phyloP scores from a whole-genome alignment of 2,888 invertebrate species.

The Phengaris arion region DNA sequence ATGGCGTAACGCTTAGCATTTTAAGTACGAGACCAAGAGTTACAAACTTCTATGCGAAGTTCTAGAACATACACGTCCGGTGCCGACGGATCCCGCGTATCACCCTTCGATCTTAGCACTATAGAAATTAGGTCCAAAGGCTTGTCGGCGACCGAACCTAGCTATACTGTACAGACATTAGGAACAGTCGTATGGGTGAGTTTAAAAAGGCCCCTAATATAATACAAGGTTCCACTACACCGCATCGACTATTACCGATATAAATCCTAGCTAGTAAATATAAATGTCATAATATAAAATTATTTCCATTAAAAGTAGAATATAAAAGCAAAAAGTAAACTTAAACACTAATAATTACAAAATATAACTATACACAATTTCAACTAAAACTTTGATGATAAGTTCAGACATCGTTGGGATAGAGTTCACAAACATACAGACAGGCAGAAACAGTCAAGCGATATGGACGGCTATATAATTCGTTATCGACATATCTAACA shows the following conservation, averaged over 20 bases:
- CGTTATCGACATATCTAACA: conserved; percentile 9
- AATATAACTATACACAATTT: conserved; percentile 12
- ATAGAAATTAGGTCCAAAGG: neutral
- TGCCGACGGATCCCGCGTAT: neutral
- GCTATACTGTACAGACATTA: neutral
- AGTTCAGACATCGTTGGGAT: conserved; percentile 12
- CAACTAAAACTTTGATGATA: conserved; percentile 3
- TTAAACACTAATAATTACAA: neutral
- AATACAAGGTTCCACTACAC: neutral
- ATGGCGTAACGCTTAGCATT: neutral
- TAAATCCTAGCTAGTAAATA: neutral
- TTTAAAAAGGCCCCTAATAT: neutral
- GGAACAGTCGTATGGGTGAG: neutral
- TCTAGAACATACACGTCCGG: neutral
- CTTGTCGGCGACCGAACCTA: neutral
- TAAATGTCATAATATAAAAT: conserved; percentile 7
- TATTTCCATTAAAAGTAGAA: neutral
- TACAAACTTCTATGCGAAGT: neutral
- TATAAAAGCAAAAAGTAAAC: conserved; percentile 9
- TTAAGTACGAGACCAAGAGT: conserved; percentile 15
- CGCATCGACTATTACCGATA: neutral
- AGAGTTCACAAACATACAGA: conserved; percentile 2
- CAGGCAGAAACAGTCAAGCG: neutral
- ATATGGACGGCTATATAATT: conserved; percentile 13
- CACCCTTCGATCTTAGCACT: neutral